Base-by-base conservation (phyloP, 2,888 invertebrate genomes). In the Spatulosminthurus flaviceps region DNA sequence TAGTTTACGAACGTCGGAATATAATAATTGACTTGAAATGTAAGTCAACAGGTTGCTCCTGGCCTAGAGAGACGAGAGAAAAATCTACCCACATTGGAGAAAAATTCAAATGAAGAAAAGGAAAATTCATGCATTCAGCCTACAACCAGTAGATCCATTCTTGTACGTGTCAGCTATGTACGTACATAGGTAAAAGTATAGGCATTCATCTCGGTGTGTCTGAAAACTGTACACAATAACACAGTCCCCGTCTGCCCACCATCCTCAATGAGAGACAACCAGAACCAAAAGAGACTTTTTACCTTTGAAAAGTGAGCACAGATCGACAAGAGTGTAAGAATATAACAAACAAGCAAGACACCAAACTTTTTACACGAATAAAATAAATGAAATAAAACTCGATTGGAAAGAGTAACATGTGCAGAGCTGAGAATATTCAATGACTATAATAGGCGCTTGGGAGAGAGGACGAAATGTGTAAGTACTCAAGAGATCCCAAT, bases 401-500 rank as follows among this genome's bases (percentile, higher is more conserved):
- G 43, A 51, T 51, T 72, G 24, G 61, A 64, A 61, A 61, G 74
- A 72, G 42, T 43, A 72, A 43, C 42, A 42, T 42, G 42, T 42
- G 71, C 11, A 41, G 9, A 24, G 70, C 60, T 28, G 7, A 61
- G 64, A 76, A 76, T 75, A 64, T 29, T 75, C 75, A 61, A 34
- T 76, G 76, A 69, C 76, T 76, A 69, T 76, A 76, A 76, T 76
- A 76, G 76, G 76, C n/a, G n/a, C n/a, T n/a, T n/a, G n/a, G n/a
- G 34, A 64, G 67, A 69, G 76, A 76, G 67, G 51, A 41, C 43
- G 51, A 67, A 43, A 60, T 13, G 28, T 73, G 51, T 51, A 51
- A 19, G 51, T 51, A 51, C n/a, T 51, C n/a, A n/a, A n/a, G n/a
- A n/a, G n/a, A n/a, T n/a, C n/a, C n/a, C n/a, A n/a, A n/a, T n/a